Evolutionary conservation across 92 coral and sea anemone genomes (phyloP).

Genomic region (Plumapathes pennacea): DNA sequence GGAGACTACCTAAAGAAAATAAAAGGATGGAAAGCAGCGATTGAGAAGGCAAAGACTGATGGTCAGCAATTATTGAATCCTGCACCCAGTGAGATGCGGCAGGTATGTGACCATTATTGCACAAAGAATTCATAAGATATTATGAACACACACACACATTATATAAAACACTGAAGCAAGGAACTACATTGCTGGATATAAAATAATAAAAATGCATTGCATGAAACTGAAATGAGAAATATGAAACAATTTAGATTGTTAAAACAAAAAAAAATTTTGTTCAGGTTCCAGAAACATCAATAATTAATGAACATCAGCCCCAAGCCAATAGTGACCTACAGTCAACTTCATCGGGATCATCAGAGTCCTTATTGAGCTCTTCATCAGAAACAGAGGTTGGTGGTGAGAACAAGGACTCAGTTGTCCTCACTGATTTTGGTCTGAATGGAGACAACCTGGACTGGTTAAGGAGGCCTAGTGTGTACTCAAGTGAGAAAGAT

Average conservation of each 20-base stretch:
- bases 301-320: too few species aligned
- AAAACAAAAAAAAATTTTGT: too few species aligned
- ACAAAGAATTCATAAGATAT: too few species aligned
- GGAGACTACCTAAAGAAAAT: constrained; percentile 15
- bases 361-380: constrained; percentile 1
- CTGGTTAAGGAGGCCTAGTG: constrained; percentile 32
- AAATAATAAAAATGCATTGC: too few species aligned
- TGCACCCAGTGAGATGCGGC: not conserved
- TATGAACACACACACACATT: too few species aligned
- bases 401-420: not conserved
- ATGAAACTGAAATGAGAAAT: too few species aligned
- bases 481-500: constrained; percentile 17
- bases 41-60: not conserved
- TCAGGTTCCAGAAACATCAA: too few species aligned
- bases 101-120: too few species aligned
- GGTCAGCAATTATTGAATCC: not conserved
- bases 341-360: constrained; percentile 8
- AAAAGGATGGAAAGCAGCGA: constrained; percentile 23
- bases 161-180: too few species aligned
- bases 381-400: constrained; percentile 30
- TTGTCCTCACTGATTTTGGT: constrained; percentile 21
- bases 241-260: too few species aligned
- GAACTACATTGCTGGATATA: too few species aligned
- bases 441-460: constrained; percentile 48
- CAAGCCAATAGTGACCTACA: not conserved